phyloP scores from a whole-genome alignment of 1,140 invertebrate genomes.

The Hestina assimilis region DNA sequence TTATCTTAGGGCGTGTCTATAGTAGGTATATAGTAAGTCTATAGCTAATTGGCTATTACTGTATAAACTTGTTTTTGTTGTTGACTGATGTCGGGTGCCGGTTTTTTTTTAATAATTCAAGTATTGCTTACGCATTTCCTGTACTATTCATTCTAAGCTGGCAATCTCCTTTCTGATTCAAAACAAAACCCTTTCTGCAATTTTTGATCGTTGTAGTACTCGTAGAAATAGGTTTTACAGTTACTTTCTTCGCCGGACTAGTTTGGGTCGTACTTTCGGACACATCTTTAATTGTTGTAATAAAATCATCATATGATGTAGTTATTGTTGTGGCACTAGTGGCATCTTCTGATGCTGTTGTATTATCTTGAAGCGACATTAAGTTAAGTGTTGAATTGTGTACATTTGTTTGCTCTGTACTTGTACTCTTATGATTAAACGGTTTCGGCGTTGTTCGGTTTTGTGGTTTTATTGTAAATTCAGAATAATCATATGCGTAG shows the following conservation, averaged over 20 bases:
- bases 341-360: constrained; percentile 12
- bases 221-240: constrained; percentile 7
- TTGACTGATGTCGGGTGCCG: too few relatives aligned
- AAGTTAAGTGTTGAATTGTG: constrained; percentile 41
- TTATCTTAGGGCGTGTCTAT: too few relatives aligned
- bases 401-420: constrained; percentile 25
- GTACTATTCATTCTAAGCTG: constrained; percentile 59
- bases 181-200: constrained; percentile 67
- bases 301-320: constrained; percentile 2
- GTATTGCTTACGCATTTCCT: constrained; percentile 61
- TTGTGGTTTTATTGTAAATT: constrained; percentile 80
- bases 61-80: too few relatives aligned
- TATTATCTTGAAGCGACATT: constrained; percentile 23
- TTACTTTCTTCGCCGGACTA: constrained; percentile 20
- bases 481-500: constrained; percentile 80
- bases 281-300: constrained; percentile 22
- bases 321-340: neutral
- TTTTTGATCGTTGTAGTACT: constrained; percentile 32
- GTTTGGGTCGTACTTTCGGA: constrained; percentile 20
- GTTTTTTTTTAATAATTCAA: constrained; percentile 4
- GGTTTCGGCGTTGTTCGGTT: constrained; percentile 64
- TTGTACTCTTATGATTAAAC: constrained; percentile 45
- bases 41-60: too few relatives aligned
- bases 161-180: constrained; percentile 66
- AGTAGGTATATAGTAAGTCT: too few relatives aligned